A percentile compares a stretch with the other conserved stretches of the same genome.
Evolutionary conservation across 2,888 invertebrate species (phyloP).

Genomic region (Pemphredon lugubris): DNA sequence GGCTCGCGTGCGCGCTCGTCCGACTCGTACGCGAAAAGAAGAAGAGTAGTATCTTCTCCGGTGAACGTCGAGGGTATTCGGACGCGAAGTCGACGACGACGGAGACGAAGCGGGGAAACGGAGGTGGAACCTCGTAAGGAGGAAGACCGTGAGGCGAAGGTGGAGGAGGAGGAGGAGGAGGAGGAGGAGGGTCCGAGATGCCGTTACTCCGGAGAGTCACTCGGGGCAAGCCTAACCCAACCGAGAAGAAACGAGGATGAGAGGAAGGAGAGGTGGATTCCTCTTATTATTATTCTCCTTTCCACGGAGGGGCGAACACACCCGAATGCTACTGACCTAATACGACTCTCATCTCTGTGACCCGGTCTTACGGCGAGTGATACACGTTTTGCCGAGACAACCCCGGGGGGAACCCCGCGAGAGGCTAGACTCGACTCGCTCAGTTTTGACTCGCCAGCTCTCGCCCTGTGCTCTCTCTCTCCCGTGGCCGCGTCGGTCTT

Average conservation of each 20-base stretch:
- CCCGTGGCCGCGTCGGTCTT: no score
- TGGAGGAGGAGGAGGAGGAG: constrained; percentile 23
- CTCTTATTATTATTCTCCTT: constrained; percentile 50
- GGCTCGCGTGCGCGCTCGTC: neutral
- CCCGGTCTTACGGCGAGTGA: constrained; percentile 9
- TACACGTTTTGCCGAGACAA: no score
- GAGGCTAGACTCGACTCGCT: no score
- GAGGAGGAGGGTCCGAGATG: constrained; percentile 51
- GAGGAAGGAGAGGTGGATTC: constrained; percentile 24
- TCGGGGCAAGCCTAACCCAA: constrained; percentile 67
- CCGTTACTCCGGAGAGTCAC: constrained; percentile 65
- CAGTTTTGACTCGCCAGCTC: no score
- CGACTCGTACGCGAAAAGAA: neutral
- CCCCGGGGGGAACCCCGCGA: no score
- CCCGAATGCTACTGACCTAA: constrained; percentile 63
- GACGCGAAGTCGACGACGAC: constrained; percentile 45
- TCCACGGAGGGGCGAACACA: constrained; percentile 45
- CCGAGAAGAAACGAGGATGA: constrained; percentile 43
- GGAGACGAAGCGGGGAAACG: constrained; percentile 16
- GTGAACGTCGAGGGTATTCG: constrained; percentile 45
- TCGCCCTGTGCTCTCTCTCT: no score
- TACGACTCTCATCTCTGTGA: constrained; percentile 32
- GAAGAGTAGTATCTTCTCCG: neutral
- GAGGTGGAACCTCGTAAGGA: constrained; percentile 34
- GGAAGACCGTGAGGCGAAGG: constrained; percentile 22